Percentiles rank a stretch among this genome's conserved stretches.
Conservation (phyloP, 1,140 invertebrate species). For the Araneus ventricosus region DNA sequence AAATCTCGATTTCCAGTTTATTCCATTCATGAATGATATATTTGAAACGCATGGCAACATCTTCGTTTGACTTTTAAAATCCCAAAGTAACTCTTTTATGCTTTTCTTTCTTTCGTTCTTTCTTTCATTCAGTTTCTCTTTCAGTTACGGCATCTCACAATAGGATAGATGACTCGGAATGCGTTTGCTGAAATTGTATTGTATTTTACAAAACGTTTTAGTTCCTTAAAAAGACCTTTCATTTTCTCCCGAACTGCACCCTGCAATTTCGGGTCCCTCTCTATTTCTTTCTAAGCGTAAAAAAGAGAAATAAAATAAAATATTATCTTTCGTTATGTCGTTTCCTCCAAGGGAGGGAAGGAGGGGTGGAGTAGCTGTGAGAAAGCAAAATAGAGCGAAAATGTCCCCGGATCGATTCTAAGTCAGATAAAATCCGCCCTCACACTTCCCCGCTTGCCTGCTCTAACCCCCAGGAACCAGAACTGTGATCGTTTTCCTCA, state of each 20-base stretch:
- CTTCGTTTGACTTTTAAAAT: constrained; percentile 12
- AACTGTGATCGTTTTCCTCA: constrained; percentile 33
- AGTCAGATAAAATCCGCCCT: constrained; percentile 21
- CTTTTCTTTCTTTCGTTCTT: background rate
- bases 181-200: constrained; percentile 3
- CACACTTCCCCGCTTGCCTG: background rate
- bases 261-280: background rate
- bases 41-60: constrained; percentile 2
- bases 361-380: background rate
- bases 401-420: background rate
- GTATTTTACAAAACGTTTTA: constrained; percentile 27
- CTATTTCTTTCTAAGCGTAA: background rate
- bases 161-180: constrained; percentile 9
- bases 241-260: background rate
- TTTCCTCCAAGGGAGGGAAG: background rate
- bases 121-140: background rate
- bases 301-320: constrained; percentile 11
- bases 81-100: background rate
- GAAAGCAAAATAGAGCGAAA: background rate
- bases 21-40: constrained; percentile 19
- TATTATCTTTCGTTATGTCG: constrained; percentile 37
- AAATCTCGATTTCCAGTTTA: background rate
- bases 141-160: background rate
- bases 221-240: constrained; percentile 37
- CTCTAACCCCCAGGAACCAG: background rate